Evolutionary conservation across 2,888 invertebrate genomes (phyloP), one percentile per base, ranked within the genome.

Genomic region (Watsonalla binaria): DNA sequence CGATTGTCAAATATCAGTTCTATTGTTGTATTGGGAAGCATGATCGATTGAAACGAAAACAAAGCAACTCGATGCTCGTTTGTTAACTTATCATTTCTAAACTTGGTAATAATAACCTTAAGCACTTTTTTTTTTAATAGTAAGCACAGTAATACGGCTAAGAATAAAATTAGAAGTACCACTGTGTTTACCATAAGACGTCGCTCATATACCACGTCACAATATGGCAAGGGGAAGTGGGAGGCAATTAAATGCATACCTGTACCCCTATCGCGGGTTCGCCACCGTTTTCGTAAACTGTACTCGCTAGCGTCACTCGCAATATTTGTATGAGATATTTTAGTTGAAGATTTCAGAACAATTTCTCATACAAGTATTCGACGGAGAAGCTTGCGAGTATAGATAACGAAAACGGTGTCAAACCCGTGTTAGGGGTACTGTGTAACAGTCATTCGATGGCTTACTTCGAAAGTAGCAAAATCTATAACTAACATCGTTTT

Each of bases 21-120:
- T 37, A 9, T 63, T 66, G 62, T 74, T 66, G 63, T 74, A 73
- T 63, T 70, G 74, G 78, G 80, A 86, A 86, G 83, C 83, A 74
- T 82, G 77, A 77, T 72, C 70, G 66, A 78, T 78, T 72, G 70
- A 76, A 78, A 76, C 73, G 74, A 75, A 81, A 76, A 74, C 81
- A 76, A 84, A 82, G 81, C 84, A 78, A 78, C 75, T 70, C 71
- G 68, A 78, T 73, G 74, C 65, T 77, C 66, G 14, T 71, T 74
- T 11, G 11, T 42, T 71, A 71, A 62, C 68, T 72, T 73, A 71
- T 72, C 72, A 69, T 62, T 67, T 70, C 79, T 81, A 81, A 77
- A 77, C 67, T 76, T 78, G 79, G 80, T 84, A 83, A 77, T 82
- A 82, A 74, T 72, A 49, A 77, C 78, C 80, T 78, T 82, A 86